Evolutionary conservation across 2,113 vertebrate genomes (phyloP).

Genomic region (Eira barbara): DNA sequence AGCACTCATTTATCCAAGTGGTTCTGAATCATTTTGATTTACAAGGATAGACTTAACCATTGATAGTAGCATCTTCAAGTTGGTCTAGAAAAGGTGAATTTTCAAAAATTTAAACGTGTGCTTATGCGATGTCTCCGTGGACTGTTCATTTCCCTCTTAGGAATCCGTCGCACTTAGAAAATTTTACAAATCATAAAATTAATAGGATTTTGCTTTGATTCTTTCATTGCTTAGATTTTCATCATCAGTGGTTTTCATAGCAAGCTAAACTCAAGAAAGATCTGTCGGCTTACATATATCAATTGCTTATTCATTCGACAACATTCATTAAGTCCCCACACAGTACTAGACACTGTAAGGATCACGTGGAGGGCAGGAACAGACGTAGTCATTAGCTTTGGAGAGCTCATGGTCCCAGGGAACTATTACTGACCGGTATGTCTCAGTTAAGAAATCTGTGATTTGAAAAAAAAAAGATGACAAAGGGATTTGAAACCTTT

Average conservation of each 20-base stretch:
- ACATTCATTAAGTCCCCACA: neutral
- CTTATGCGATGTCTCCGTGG: accelerated
- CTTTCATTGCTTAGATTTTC: neutral
- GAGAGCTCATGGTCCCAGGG: neutral
- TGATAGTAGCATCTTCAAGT: neutral
- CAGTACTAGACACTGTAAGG: neutral
- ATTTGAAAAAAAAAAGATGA: neutral
- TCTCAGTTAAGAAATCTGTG: neutral
- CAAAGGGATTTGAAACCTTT: neutral
- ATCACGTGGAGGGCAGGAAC: accelerated
- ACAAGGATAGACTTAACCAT: neutral
- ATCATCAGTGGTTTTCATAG: neutral
- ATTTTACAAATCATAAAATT: neutral
- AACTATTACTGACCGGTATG: too few relatives aligned
- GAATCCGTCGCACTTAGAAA: neutral
- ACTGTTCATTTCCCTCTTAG: neutral
- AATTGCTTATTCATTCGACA: neutral
- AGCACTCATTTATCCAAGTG: neutral
- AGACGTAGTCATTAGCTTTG: accelerated
- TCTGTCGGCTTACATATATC: neutral
- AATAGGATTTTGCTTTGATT: neutral
- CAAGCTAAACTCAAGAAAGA: neutral
- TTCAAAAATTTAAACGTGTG: neutral
- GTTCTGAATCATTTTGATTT: neutral
- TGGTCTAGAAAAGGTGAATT: neutral